phyloP scores from a whole-genome alignment of 2,113 vertebrate species.

The Rhynchopsitta pachyrhyncha region DNA sequence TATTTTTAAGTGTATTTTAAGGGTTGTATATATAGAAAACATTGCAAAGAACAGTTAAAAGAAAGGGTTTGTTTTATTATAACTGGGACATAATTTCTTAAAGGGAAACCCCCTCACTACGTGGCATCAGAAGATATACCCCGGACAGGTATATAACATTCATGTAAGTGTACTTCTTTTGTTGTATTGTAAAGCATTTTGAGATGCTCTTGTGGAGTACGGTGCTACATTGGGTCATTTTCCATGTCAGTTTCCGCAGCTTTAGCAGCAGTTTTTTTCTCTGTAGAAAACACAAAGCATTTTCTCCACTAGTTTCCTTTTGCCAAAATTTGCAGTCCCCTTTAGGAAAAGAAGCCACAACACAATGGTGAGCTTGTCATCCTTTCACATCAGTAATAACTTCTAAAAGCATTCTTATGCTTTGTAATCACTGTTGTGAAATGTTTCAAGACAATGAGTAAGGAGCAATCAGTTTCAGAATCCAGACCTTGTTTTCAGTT shows the following conservation, averaged over 20 bases:
- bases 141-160: not conserved
- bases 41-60: conserved; percentile 47
- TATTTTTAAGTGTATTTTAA: conserved; percentile 77
- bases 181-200: not conserved
- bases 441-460: not conserved
- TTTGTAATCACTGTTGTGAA: not conserved
- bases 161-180: conserved; percentile 36
- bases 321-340: not conserved
- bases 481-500: not conserved
- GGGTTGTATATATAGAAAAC: conserved; percentile 74
- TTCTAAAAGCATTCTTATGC: not conserved
- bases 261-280: conserved; percentile 28
- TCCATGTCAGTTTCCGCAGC: conserved; percentile 43
- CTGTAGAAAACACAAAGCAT: not conserved
- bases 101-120: conserved; percentile 12
- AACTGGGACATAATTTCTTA: conserved; percentile 59
- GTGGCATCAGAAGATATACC: conserved; percentile 37
- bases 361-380: not conserved
- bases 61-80: conserved; percentile 74
- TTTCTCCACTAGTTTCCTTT: not conserved
- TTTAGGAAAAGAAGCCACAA: not conserved
- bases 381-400: not conserved
- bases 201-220: conserved; percentile 41
- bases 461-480: not conserved
- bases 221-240: not conserved